phyloP scores from a whole-genome alignment of 2,888 invertebrate species.

The Aspidiotus destructor region DNA sequence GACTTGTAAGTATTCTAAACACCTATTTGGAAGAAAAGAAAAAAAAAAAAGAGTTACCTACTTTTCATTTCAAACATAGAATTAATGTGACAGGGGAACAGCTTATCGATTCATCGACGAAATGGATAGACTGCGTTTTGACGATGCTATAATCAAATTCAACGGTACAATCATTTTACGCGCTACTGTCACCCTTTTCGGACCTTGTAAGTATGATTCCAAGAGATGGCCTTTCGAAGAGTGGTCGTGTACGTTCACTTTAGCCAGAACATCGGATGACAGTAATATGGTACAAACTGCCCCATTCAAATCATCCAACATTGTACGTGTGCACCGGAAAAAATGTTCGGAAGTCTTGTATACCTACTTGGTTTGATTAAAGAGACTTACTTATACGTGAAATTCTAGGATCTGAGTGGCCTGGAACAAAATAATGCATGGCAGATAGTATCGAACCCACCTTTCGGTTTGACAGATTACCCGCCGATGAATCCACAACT shows the following conservation, averaged over 20 bases:
- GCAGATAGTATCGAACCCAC: no score
- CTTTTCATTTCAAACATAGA: background rate
- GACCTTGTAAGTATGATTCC: background rate
- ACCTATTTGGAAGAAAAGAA: no score
- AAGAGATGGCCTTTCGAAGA: background rate
- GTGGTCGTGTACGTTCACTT: background rate
- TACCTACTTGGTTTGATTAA: no score
- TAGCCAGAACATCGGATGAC: background rate
- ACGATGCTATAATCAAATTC: background rate
- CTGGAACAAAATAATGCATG: no score
- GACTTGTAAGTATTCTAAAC: background rate
- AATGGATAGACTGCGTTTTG: background rate
- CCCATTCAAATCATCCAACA: no score
- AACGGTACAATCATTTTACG: background rate
- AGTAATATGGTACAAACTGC: background rate
- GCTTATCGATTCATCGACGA: background rate
- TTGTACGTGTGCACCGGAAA: no score
- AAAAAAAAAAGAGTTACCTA: no score
- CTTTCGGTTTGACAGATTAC: no score
- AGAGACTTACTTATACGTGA: no score
- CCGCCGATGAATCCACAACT: background rate
- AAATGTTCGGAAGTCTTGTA: no score
- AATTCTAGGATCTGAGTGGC: no score
- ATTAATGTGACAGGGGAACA: background rate
- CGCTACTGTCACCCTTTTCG: background rate